Evolutionary conservation across 2,113 vertebrate genomes (phyloP), one percentile per base, ranked within the genome.

Genomic region (Malurus elegans): DNA sequence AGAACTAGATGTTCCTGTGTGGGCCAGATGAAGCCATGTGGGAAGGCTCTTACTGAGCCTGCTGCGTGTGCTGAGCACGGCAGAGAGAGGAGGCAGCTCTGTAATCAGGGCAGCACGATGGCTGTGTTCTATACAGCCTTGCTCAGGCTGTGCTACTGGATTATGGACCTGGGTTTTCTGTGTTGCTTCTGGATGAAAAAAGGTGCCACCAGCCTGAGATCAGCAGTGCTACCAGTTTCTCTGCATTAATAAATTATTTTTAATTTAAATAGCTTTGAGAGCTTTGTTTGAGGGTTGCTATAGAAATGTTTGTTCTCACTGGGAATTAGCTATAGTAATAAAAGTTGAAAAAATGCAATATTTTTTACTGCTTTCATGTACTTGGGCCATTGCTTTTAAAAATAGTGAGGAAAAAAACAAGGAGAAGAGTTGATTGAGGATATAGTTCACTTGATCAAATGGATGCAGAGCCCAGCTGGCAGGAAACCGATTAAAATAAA

Each of bases 401-500:
- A 76, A 83, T 1, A 45, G 25, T 28, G 40, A 10, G 7, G 10
- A 12, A 70, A 79, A 23, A 32, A 38, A 23, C 18, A 64, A 19
- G 36, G 28, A 76, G 61, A 74, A 19, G 31, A 44, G 61, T 28
- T 65, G 76, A 36, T 34, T 38, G 56, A 84, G 47, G 69, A 61
- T 28, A 19, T 28, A 45, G 42, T 62, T 70, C 42, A 40, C n/a
- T 47, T 69, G 54, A 66, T 84, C 65, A 84, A 81, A 71, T 26
- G 34, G 51, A 50, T 61, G 50, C 69, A 81, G 45, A 70, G 47
- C 47, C 29, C 47, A 61, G 64, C 76, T 89, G 69, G 18, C 73
- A 91, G 64, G 84, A 93, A 80, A 74, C n/a, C 2, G 12, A 40
- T 81, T 91, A 78, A 84, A 91, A 94, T 61, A 44, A 79, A 79